Evolutionary conservation across 2,888 invertebrate genomes (phyloP).

Genomic region (Agelastica alni): DNA sequence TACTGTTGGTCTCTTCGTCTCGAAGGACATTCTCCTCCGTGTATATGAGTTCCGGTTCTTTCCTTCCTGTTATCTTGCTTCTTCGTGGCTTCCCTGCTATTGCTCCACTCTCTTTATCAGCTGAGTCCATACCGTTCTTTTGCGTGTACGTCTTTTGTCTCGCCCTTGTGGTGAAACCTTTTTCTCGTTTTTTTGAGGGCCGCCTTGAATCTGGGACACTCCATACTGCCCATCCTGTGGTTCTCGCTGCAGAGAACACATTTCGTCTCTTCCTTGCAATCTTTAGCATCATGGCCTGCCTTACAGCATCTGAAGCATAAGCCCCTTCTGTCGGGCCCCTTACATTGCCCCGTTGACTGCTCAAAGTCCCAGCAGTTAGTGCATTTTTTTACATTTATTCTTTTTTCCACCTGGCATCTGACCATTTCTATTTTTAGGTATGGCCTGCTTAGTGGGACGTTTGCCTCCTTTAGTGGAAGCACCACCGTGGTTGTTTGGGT

Average conservation of each 20-base stretch:
- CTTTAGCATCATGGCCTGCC: neutral
- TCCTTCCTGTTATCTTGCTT: too few species aligned
- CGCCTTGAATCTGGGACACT: conserved; percentile 2
- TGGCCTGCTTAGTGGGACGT: neutral
- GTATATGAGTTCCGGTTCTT: too few species aligned
- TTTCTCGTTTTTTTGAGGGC: neutral
- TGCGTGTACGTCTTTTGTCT: too few species aligned
- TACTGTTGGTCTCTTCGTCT: too few species aligned
- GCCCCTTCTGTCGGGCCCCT: conserved; percentile 3
- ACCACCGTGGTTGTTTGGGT: neutral
- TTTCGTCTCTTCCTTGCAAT: neutral
- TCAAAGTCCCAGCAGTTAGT: conserved; percentile 12
- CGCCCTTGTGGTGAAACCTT: too few species aligned
- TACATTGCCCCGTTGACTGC: conserved; percentile 1
- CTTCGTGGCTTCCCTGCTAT: too few species aligned
- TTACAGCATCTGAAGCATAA: conserved; percentile 11
- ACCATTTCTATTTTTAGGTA: neutral
- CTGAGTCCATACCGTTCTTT: too few species aligned
- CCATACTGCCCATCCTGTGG: neutral
- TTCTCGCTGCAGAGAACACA: neutral
- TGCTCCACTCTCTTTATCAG: too few species aligned
- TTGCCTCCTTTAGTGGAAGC: neutral
- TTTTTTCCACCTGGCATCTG: neutral
- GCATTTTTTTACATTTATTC: neutral
- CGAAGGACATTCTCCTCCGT: too few species aligned